Evolutionary conservation across 1,140 invertebrate species (phyloP).

Genomic region (Myzus persicae): DNA sequence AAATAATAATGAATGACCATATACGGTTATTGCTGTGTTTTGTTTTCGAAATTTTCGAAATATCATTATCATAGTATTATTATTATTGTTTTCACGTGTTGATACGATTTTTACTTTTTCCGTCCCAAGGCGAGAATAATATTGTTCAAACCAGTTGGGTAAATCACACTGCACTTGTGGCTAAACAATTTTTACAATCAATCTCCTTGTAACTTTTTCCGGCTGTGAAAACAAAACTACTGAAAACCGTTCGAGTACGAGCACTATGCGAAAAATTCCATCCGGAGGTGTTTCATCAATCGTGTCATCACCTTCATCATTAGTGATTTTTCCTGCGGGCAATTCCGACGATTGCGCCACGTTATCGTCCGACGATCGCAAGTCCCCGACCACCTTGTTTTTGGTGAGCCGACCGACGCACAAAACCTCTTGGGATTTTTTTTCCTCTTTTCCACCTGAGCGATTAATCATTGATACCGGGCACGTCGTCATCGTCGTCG

Average conservation of each 20-base stretch:
- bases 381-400: background rate
- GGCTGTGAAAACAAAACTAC: background rate
- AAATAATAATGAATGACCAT: background rate
- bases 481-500: background rate
- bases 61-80: background rate
- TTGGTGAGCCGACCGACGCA: background rate
- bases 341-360: background rate
- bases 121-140: background rate
- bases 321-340: background rate
- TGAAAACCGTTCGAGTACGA: background rate
- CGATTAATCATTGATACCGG: conserved; percentile 7
- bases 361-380: background rate
- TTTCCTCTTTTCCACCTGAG: background rate
- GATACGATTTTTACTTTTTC: background rate
- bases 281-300: background rate
- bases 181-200: background rate
- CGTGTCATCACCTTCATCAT: background rate
- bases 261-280: background rate
- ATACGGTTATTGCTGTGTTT: background rate
- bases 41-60: background rate
- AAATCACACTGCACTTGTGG: background rate
- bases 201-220: background rate
- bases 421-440: background rate
- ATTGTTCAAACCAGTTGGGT: background rate
- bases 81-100: background rate